These are phyloP conservation scores for Anarsia innoxiella DNA, from an alignment of 2,888 invertebrate species.

Conservation along the genomic window DNA sequence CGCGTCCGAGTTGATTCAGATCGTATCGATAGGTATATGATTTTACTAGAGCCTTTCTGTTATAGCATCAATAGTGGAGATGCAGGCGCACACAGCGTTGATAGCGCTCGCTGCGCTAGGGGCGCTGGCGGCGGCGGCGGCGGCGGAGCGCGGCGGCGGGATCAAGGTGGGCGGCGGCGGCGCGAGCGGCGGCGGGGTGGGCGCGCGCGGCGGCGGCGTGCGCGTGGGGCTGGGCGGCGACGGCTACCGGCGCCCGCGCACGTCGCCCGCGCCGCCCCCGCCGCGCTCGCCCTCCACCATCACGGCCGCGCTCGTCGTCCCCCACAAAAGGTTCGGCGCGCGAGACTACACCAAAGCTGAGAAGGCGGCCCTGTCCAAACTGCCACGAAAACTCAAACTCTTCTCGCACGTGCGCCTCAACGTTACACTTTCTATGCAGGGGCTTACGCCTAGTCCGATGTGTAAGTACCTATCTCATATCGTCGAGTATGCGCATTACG, in stretches of 20 bases:
- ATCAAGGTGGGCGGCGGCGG: slow-evolving; percentile 54
- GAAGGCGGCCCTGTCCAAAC: slow-evolving; percentile 77
- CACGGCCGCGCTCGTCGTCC: slow-evolving; percentile 83
- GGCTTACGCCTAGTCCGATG: slow-evolving; percentile 84
- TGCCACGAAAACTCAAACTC: slow-evolving; percentile 80
- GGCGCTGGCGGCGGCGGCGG: slow-evolving; percentile 49
- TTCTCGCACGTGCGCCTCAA: slow-evolving; percentile 82
- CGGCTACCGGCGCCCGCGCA: slow-evolving; percentile 53
- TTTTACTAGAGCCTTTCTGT: too few species aligned
- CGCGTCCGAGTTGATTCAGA: too few species aligned
- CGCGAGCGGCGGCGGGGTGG: slow-evolving; percentile 43
- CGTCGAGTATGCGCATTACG: neutral
- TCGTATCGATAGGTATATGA: too few species aligned
- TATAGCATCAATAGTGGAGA: slow-evolving; percentile 58
- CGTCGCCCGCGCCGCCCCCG: slow-evolving; percentile 60
- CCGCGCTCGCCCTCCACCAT: slow-evolving; percentile 69
- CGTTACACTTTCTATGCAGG: slow-evolving; percentile 81
- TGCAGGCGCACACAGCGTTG: slow-evolving; percentile 62
- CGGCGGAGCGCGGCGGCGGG: slow-evolving; percentile 58
- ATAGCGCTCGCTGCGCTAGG: slow-evolving; percentile 60
- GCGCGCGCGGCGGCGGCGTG: slow-evolving; percentile 53
- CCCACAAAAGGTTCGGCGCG: slow-evolving; percentile 83
- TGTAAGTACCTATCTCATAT: slow-evolving; percentile 67
- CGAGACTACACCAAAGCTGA: slow-evolving; percentile 83
- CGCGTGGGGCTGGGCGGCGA: slow-evolving; percentile 56